Evolutionary conservation across 2,888 invertebrate genomes (phyloP).

Genomic region (Pyrochroa serraticornis): DNA sequence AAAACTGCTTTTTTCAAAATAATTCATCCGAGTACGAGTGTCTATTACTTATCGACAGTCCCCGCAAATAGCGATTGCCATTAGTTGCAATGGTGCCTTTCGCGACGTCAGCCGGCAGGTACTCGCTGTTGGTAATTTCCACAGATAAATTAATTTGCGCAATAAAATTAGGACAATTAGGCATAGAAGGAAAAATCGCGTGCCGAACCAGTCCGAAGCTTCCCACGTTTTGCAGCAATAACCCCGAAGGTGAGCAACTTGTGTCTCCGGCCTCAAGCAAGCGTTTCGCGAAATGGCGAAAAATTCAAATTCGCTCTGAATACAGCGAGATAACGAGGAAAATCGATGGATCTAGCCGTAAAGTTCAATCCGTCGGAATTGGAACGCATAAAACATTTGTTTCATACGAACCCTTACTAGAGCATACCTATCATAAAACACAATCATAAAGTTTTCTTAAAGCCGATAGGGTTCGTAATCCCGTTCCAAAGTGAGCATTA

Average conservation of each 20-base stretch:
- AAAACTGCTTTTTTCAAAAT: conserved; percentile 6
- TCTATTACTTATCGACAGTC: background rate
- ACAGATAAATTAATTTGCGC: background rate
- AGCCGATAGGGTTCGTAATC: conserved; percentile 16
- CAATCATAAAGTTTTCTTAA: conserved; percentile 20
- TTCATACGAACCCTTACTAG: conserved; percentile 11
- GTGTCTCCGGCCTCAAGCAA: too few relatives aligned
- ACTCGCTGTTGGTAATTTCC: too few relatives aligned
- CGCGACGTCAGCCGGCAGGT: background rate
- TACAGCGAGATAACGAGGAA: background rate
- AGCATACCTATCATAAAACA: conserved; percentile 16
- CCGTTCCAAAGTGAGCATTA: conserved; percentile 18
- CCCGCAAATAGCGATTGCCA: background rate
- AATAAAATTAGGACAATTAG: too few relatives aligned
- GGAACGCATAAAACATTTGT: conserved; percentile 9
- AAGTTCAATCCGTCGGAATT: background rate
- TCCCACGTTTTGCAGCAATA: too few relatives aligned
- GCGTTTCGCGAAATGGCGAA: too few relatives aligned
- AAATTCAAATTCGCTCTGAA: background rate
- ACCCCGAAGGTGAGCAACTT: background rate
- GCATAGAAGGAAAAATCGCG: too few relatives aligned
- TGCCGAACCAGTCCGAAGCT: too few relatives aligned
- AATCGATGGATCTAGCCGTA: background rate
- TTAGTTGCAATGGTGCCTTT: background rate
- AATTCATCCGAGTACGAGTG: background rate